Evolutionary conservation across 2,113 vertebrate species (phyloP).

Genomic region (Elephas maximus): DNA sequence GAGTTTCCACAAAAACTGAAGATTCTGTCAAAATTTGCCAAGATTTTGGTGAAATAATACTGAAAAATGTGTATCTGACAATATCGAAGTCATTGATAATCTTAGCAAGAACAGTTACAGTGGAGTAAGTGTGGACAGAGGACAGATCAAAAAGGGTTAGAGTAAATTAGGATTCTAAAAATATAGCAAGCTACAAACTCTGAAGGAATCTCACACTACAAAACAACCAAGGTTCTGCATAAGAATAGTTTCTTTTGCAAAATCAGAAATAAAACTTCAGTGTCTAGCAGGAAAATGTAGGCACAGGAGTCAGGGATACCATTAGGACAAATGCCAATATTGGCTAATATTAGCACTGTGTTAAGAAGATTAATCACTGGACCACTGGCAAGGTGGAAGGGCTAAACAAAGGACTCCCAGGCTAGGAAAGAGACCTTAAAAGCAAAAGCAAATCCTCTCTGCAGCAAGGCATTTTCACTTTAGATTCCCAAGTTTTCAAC

Average conservation of each 20-base stretch:
- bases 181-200: neutral
- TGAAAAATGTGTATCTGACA: neutral
- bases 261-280: neutral
- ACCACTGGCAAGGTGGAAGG: neutral
- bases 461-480: neutral
- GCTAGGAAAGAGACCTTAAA: neutral
- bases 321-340: neutral
- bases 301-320: neutral
- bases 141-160: neutral
- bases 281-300: neutral
- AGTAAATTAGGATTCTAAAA: neutral
- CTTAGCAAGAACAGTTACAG: neutral
- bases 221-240: neutral
- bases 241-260: neutral
- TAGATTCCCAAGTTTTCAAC: neutral
- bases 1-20: neutral
- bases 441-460: neutral
- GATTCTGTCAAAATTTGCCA: neutral
- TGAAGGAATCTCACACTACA: neutral
- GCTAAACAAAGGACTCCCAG: neutral
- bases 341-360: neutral
- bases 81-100: neutral
- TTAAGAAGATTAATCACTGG: neutral
- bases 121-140: neutral
- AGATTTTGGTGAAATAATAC: neutral